phyloP scores from a whole-genome alignment of 1,140 invertebrate species.

The Bombus balteatus region DNA sequence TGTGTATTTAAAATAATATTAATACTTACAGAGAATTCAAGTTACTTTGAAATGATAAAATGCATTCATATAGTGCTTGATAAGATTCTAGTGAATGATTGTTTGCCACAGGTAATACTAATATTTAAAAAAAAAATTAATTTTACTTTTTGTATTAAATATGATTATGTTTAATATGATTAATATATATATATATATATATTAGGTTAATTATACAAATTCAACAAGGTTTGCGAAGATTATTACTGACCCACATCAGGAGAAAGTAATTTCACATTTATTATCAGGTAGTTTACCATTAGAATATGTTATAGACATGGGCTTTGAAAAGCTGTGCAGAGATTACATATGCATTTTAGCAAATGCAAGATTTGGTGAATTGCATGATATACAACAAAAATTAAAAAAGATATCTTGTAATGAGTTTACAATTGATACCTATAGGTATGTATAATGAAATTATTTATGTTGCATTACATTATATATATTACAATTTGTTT shows the following conservation, averaged over 20 bases:
- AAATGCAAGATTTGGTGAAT: constrained; percentile 65
- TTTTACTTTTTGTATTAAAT: neutral
- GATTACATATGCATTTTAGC: constrained; percentile 75
- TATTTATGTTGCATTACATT: constrained; percentile 7
- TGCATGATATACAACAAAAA: constrained; percentile 65
- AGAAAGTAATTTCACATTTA: constrained; percentile 54
- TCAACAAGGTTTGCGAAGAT: constrained; percentile 70
- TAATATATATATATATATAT: neutral
- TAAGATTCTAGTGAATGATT: constrained; percentile 55
- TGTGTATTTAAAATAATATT: neutral
- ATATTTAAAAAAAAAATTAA: constrained; percentile 9
- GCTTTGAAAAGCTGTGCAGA: constrained; percentile 75
- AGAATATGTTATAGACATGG: constrained; percentile 76
- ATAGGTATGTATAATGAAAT: constrained; percentile 59
- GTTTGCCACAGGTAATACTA: constrained; percentile 46
- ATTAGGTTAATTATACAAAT: constrained; percentile 69
- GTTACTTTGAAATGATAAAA: constrained; percentile 69
- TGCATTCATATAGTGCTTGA: constrained; percentile 69
- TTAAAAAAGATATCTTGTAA: constrained; percentile 54
- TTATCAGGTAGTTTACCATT: constrained; percentile 71
- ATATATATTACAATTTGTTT: too few relatives aligned
- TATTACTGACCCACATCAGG: constrained; percentile 58
- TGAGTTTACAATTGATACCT: constrained; percentile 67
- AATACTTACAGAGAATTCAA: constrained; percentile 42
- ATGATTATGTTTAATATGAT: neutral